Evolutionary conservation across 2,888 invertebrate species (phyloP).

Genomic region (Hypsopygia costalis): DNA sequence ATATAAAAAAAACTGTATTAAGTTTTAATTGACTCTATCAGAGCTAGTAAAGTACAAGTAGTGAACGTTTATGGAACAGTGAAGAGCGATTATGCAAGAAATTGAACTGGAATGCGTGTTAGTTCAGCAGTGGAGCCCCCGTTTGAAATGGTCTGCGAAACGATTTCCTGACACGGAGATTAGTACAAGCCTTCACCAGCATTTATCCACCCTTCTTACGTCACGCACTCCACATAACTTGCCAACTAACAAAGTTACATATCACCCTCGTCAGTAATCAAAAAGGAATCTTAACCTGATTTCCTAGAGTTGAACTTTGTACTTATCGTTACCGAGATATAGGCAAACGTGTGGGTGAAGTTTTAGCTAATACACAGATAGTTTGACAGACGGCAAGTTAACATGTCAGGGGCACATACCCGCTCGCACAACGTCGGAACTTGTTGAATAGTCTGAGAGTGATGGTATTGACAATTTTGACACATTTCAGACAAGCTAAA

Average conservation of each 20-base stretch:
- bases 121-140: conserved; percentile 60
- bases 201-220: conserved; percentile 75
- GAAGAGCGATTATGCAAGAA: conserved; percentile 69
- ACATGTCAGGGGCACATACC: conserved; percentile 69
- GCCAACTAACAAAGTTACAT: conserved; percentile 49
- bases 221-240: conserved; percentile 70
- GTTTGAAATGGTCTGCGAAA: conserved; percentile 79
- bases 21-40: too few species aligned
- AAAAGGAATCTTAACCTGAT: conserved; percentile 41
- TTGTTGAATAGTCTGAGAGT: conserved; percentile 58
- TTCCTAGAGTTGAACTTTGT: conserved; percentile 45
- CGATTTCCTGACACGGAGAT: conserved; percentile 81
- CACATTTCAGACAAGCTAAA: conserved; percentile 24
- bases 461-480: conserved; percentile 57
- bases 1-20: too few species aligned
- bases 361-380: conserved; percentile 55
- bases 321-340: conserved; percentile 19
- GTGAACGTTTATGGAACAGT: conserved; percentile 25
- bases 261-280: conserved; percentile 40
- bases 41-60: too few species aligned
- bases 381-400: conserved; percentile 78
- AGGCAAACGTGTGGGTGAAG: conserved; percentile 27
- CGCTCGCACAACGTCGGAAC: conserved; percentile 42
- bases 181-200: conserved; percentile 79
- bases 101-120: conserved; percentile 72